These are phyloP conservation scores for Rhimphoctona megacephalus DNA, from an alignment of 2,888 invertebrate genomes.

Conservation along the genomic window DNA sequence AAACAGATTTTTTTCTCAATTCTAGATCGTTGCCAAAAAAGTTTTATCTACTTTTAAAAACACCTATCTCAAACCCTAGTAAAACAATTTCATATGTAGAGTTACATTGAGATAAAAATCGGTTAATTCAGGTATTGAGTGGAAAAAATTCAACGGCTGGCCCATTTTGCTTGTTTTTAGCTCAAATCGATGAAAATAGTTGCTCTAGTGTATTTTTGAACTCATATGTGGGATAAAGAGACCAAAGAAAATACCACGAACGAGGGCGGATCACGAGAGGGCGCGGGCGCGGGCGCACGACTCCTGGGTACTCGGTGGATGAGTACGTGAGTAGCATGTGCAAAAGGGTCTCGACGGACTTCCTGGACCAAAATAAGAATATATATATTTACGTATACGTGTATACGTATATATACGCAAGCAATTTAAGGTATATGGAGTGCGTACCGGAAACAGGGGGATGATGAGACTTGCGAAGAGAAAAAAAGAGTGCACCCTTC, in stretches of 20 bases:
- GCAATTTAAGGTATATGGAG: constrained; percentile 25
- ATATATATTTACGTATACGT: constrained; percentile 58
- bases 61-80: no score
- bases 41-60: no score
- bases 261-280: constrained; percentile 46
- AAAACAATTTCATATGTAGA: no score
- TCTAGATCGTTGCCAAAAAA: no score
- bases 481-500: constrained; percentile 74
- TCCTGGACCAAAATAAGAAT: constrained; percentile 60
- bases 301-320: constrained; percentile 84
- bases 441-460: constrained; percentile 52
- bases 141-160: background rate
- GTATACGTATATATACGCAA: background rate
- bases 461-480: constrained; percentile 38
- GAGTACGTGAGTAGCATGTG: constrained; percentile 84
- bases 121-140: no score
- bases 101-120: no score
- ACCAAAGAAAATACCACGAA: constrained; percentile 35
- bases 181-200: background rate
- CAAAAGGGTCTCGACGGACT: constrained; percentile 71
- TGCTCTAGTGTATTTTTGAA: constrained; percentile 13
- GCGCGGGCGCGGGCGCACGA: constrained; percentile 41
- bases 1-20: no score
- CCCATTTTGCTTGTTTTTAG: background rate
- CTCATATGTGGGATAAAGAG: constrained; percentile 49